Percentiles rank a stretch among this genome's conserved stretches.
These are phyloP conservation scores for Sphaeramia orbicularis DNA, from an alignment of 2,797 vertebrate species.

Conservation along the genomic window DNA sequence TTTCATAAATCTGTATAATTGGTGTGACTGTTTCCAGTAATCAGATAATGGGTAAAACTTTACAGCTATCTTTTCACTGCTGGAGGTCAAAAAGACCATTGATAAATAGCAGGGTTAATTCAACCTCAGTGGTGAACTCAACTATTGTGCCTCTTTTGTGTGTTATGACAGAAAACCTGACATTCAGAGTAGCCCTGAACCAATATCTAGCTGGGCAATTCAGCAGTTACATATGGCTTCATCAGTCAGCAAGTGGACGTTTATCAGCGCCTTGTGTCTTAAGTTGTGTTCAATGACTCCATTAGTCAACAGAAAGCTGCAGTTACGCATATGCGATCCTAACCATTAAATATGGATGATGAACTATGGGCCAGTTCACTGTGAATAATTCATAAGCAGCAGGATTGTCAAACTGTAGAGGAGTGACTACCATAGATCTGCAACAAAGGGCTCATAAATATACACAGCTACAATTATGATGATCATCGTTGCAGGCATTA, in stretches of 20 bases:
- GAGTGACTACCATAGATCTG: conserved; percentile 67
- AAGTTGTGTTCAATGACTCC: conserved; percentile 57
- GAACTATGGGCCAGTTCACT: conserved; percentile 70
- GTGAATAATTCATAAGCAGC: conserved; percentile 82
- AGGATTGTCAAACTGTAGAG: conserved; percentile 47
- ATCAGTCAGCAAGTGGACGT: conserved; percentile 36
- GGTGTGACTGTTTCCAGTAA: conserved; percentile 20
- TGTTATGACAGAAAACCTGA: conserved; percentile 26
- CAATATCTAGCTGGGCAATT: conserved; percentile 4
- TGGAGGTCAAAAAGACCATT: conserved; percentile 24
- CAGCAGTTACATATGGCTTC: conserved; percentile 20
- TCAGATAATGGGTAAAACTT: conserved; percentile 6
- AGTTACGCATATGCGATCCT: conserved; percentile 60
- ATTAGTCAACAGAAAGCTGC: conserved; percentile 73
- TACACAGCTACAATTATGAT: conserved; percentile 64
- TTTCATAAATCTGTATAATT: conserved; percentile 6
- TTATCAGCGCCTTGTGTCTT: conserved; percentile 48
- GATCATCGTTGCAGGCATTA: conserved; percentile 42
- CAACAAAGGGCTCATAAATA: conserved; percentile 64
- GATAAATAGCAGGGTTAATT: conserved; percentile 40
- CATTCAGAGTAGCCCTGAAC: conserved; percentile 17
- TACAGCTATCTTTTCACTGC: conserved; percentile 24
- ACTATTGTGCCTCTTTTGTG: conserved; percentile 20
- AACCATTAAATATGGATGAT: conserved; percentile 83
- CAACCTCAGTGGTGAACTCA: conserved; percentile 23